Percentiles rank a stretch among this genome's conserved stretches.
phyloP scores from a whole-genome alignment of 1,140 invertebrate genomes.

The Hylaeus anthracinus region DNA sequence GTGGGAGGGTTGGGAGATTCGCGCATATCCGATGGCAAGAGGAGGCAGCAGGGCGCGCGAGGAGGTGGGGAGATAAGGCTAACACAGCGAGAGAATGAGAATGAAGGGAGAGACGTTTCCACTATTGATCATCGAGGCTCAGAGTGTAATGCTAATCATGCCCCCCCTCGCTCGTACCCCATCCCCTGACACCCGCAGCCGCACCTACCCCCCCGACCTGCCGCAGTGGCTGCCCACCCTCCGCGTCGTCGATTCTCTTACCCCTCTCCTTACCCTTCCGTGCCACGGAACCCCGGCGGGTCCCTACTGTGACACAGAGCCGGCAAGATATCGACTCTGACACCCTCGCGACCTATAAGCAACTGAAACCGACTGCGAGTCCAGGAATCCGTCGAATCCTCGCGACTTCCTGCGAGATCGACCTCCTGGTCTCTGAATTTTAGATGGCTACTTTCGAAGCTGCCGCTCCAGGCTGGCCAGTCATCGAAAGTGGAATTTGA shows the following conservation, averaged over 20 bases:
- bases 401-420: too few relatives aligned
- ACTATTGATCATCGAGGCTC: conserved; percentile 81
- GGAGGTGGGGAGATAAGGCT: conserved; percentile 77
- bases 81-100: conserved; percentile 78
- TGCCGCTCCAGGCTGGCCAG: too few relatives aligned
- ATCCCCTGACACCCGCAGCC: conserved; percentile 63
- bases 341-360: conserved; percentile 70
- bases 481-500: too few relatives aligned
- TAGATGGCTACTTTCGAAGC: too few relatives aligned
- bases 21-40: conserved; percentile 74
- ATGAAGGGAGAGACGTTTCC: conserved; percentile 80
- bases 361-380: conserved; percentile 39
- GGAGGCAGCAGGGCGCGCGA: conserved; percentile 53
- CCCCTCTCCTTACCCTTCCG: conserved; percentile 51
- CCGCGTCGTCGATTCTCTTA: conserved; percentile 60
- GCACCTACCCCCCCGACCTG: conserved; percentile 65
- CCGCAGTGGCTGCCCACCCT: conserved; percentile 52
- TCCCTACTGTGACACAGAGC: conserved; percentile 75
- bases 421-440: too few relatives aligned
- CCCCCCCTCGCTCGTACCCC: conserved; percentile 74
- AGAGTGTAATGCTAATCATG: conserved; percentile 81
- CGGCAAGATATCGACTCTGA: conserved; percentile 79
- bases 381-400: conserved; percentile 15
- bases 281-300: conserved; percentile 35
- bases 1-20: conserved; percentile 72